Percentiles rank a stretch among this genome's conserved stretches.
Evolutionary conservation across 2,113 vertebrate species (phyloP).

Genomic region (Leucosticte australis): DNA sequence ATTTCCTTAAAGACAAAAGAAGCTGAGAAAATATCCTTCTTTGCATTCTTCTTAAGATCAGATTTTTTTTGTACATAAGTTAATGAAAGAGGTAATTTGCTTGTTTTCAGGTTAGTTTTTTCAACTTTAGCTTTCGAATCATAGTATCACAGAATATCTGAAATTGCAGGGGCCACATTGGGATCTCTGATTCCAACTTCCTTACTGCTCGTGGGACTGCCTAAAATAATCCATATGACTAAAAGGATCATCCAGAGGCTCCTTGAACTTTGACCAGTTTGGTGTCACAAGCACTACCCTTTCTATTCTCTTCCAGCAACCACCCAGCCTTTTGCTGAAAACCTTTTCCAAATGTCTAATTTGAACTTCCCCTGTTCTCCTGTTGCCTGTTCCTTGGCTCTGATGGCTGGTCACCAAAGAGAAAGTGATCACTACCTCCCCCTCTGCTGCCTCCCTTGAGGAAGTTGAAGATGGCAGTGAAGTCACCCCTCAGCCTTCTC

Average conservation of each 20-base stretch:
- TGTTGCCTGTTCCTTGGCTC: rapidly evolving
- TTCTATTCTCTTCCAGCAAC: not conserved
- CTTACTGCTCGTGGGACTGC: not conserved
- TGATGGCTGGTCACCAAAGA: rapidly evolving
- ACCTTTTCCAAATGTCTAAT: not conserved
- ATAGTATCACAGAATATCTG: not conserved
- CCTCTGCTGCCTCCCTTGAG: not conserved
- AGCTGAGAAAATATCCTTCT: not conserved
- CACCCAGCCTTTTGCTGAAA: not conserved
- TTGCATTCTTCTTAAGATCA: not conserved
- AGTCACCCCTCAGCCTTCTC: not conserved
- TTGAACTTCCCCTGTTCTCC: no score
- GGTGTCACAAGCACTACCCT: not conserved
- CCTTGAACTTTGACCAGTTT: not conserved
- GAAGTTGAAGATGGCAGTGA: not conserved
- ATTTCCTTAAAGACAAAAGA: not conserved
- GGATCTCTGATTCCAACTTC: not conserved
- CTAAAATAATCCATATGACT: not conserved
- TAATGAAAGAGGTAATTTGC: not conserved
- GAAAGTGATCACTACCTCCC: not conserved
- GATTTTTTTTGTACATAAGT: rapidly evolving
- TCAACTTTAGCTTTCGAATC: not conserved
- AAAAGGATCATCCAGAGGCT: not conserved
- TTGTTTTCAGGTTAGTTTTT: not conserved
- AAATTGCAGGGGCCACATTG: not conserved